Percentiles rank a stretch among this genome's conserved stretches.
These are phyloP conservation scores for Pristis pectinata DNA, from an alignment of 2,797 vertebrate species.

Conservation along the genomic window DNA sequence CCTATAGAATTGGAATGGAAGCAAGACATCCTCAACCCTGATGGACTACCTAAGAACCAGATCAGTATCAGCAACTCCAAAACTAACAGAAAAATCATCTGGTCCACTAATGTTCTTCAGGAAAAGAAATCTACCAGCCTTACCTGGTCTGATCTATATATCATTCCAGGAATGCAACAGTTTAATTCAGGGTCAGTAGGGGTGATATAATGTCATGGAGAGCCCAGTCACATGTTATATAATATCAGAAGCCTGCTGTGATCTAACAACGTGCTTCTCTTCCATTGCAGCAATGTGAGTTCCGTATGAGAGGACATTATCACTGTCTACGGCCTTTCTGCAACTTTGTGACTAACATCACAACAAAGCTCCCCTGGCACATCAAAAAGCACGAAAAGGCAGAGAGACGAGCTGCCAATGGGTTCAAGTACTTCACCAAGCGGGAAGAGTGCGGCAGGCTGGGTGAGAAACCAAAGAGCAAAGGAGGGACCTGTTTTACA, in stretches of 20 bases:
- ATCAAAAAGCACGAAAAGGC: slow-evolving; percentile 98
- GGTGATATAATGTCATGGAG: neutral
- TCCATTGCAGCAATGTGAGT: slow-evolving; percentile 84
- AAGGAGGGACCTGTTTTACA: neutral
- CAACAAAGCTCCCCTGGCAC: slow-evolving; percentile 98
- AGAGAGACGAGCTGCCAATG: slow-evolving; percentile 89
- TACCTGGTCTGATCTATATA: too few species aligned
- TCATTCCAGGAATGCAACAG: too few species aligned
- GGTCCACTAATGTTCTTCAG: too few species aligned
- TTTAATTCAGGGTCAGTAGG: too few species aligned
- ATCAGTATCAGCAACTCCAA: too few species aligned
- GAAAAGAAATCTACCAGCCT: too few species aligned
- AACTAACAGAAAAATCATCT: too few species aligned
- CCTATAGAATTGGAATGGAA: too few species aligned
- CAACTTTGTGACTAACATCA: slow-evolving; percentile 97
- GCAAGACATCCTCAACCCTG: too few species aligned
- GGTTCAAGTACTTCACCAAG: slow-evolving; percentile 98
- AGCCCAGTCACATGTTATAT: too few species aligned
- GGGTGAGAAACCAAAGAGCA: slow-evolving; percentile 58
- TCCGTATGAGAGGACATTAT: slow-evolving; percentile 96
- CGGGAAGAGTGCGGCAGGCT: slow-evolving; percentile 90
- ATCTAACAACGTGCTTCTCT: neutral
- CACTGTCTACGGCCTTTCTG: slow-evolving; percentile 91
- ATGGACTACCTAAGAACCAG: too few species aligned
- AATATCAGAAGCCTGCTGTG: neutral